These are phyloP conservation scores for Mesorhabditis sp. DNA, from an alignment of 2,888 invertebrate genomes.

Conservation along the genomic window DNA sequence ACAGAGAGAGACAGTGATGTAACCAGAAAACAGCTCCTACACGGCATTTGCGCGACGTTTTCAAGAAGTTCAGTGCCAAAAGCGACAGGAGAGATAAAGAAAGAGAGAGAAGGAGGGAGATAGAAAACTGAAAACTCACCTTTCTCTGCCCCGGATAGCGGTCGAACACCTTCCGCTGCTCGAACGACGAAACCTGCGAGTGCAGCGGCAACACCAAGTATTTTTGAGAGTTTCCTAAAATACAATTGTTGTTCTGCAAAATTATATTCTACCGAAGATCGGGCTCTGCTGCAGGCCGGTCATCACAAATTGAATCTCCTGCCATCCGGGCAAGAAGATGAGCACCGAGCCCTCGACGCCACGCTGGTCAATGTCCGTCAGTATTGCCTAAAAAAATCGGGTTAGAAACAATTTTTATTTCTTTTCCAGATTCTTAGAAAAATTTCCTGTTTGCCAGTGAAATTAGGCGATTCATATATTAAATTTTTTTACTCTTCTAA, in stretches of 20 bases:
- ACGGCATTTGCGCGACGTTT: neutral
- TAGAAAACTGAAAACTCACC: neutral
- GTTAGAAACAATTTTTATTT: no score
- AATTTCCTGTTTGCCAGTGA: no score
- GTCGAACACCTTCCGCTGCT: constrained; percentile 85
- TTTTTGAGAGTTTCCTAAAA: constrained; percentile 15
- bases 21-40: no score
- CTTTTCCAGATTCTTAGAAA: no score
- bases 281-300: constrained; percentile 76
- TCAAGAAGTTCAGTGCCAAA: neutral
- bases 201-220: constrained; percentile 84
- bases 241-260: neutral
- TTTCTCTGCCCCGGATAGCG: constrained; percentile 27
- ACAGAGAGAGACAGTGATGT: no score
- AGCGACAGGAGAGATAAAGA: no score
- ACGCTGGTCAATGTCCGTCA: constrained; percentile 62
- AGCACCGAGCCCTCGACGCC: constrained; percentile 79
- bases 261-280: constrained; percentile 66
- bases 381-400: constrained; percentile 63
- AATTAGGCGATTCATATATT: no score
- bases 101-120: no score
- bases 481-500: no score
- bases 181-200: constrained; percentile 90
- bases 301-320: constrained; percentile 86
- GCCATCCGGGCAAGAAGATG: constrained; percentile 94